Evolutionary conservation across 2,888 invertebrate genomes (phyloP).

Genomic region (Apodemia zela): DNA sequence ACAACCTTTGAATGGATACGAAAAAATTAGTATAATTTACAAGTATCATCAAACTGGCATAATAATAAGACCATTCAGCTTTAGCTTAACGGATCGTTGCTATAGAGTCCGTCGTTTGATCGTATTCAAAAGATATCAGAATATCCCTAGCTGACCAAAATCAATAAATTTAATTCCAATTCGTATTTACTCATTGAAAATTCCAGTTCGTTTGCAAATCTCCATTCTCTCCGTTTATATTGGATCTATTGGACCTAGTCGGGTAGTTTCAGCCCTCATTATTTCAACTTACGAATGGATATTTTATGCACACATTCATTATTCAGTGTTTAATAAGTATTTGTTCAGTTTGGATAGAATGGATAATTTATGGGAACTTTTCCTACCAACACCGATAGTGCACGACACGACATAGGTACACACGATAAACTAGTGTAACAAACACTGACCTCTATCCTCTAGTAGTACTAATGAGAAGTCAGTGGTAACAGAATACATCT

Average conservation of each 20-base stretch:
- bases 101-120: background rate
- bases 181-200: constrained; percentile 5
- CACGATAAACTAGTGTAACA: background rate
- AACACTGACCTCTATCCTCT: too few species aligned
- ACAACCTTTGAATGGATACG: too few species aligned
- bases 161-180: constrained; percentile 9
- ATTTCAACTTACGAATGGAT: constrained; percentile 4
- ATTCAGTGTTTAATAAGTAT: background rate
- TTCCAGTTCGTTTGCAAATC: constrained; percentile 4
- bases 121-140: constrained; percentile 8
- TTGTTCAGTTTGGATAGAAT: background rate
- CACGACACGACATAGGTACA: background rate
- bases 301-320: background rate
- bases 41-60: too few species aligned
- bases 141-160: constrained; percentile 2
- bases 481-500: too few species aligned
- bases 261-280: background rate
- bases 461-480: too few species aligned
- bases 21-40: too few species aligned
- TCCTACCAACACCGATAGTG: background rate
- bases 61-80: too few species aligned
- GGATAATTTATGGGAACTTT: background rate
- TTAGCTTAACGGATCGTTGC: background rate
- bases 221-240: constrained; percentile 7
- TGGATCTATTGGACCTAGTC: constrained; percentile 9